phyloP scores from a whole-genome alignment of 35 echinoderm and acorn worm genomes.

The Heliocidaris erythrogramma region DNA sequence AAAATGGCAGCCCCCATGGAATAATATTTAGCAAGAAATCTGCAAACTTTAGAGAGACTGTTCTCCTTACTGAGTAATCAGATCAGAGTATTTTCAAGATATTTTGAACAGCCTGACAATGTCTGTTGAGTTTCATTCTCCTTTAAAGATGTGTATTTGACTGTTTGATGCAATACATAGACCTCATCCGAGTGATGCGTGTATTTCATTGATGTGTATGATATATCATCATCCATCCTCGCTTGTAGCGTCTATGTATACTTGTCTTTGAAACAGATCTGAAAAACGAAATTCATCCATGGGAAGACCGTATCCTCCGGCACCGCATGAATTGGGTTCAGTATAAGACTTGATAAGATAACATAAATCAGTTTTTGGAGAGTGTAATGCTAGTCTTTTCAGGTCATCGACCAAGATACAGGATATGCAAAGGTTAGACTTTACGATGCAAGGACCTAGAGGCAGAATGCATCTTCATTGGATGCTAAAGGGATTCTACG shows the following conservation, averaged over 20 bases:
- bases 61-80: too few species aligned
- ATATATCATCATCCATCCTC: not conserved
- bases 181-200: not conserved
- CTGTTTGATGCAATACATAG: not conserved
- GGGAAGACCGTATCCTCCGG: not conserved
- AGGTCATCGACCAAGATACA: not conserved
- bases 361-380: slow-evolving; percentile 12
- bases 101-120: too few species aligned
- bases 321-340: not conserved
- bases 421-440: not conserved
- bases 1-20: too few species aligned
- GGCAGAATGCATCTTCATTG: not conserved
- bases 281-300: not conserved
- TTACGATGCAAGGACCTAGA: not conserved
- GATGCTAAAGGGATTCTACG: not conserved
- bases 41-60: too few species aligned
- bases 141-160: too few species aligned
- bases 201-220: not conserved
- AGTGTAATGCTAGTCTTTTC: not conserved
- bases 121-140: too few species aligned
- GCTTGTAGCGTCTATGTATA: not conserved
- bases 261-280: not conserved
- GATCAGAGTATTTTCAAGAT: too few species aligned
- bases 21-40: too few species aligned
- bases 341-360: not conserved